Percentiles rank a stretch among this genome's conserved stretches.
Evolutionary conservation across 2,888 invertebrate species (phyloP).

Genomic region (Busseola fusca): DNA sequence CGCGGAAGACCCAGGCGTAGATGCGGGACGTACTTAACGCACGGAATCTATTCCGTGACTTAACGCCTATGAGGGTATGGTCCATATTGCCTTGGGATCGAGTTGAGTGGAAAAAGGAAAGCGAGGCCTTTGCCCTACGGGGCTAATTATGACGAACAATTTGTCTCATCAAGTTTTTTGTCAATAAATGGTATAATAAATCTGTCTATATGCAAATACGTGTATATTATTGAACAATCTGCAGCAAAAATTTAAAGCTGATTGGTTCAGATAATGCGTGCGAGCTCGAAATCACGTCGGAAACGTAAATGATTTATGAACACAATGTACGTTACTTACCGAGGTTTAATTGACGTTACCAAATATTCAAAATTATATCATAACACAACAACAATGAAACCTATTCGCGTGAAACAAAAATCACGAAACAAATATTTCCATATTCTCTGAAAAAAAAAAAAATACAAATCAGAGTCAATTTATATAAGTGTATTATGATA

Average conservation of each 20-base stretch:
- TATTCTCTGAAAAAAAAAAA: constrained; percentile 18
- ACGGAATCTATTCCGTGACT: too few species aligned
- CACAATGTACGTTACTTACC: constrained; percentile 21
- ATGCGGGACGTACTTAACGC: too few species aligned
- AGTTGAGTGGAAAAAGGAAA: too few species aligned
- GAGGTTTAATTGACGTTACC: constrained; percentile 7
- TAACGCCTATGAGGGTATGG: too few species aligned
- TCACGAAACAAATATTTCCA: constrained; percentile 11
- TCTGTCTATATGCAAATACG: constrained; percentile 45
- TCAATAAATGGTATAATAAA: constrained; percentile 44
- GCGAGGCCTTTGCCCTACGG: too few species aligned
- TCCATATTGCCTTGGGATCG: too few species aligned
- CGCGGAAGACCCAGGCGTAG: too few species aligned
- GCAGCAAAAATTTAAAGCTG: constrained; percentile 24
- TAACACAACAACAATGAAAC: neutral
- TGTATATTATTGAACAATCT: constrained; percentile 48
- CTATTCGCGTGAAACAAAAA: neutral
- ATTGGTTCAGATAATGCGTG: constrained; percentile 23
- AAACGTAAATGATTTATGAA: constrained; percentile 33
- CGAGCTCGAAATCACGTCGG: constrained; percentile 21
- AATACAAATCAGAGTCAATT: constrained; percentile 42
- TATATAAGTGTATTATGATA: constrained; percentile 51
- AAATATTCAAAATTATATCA: neutral
- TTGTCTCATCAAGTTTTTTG: constrained; percentile 29
- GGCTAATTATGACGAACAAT: constrained; percentile 10